A percentile compares a stretch with the other conserved stretches of the same genome.
These are phyloP conservation scores for Lutraria lutraria DNA, from an alignment of 2,888 invertebrate species.

Conservation along the genomic window DNA sequence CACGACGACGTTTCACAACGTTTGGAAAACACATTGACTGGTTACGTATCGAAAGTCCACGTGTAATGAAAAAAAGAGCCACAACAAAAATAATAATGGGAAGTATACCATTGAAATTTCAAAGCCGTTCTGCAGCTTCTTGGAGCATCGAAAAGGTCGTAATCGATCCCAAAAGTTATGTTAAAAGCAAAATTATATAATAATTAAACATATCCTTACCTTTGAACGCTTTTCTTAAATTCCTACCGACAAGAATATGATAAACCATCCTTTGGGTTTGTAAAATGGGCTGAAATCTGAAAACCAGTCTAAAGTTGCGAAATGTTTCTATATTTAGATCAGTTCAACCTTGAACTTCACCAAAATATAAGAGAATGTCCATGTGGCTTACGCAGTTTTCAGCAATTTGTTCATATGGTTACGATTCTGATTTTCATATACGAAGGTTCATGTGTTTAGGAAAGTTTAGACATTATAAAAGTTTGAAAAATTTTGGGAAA, in stretches of 20 bases:
- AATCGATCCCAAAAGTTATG: too few species aligned
- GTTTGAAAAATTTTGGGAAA: constrained; percentile 74
- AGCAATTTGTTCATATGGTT: constrained; percentile 70
- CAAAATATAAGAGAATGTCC: constrained; percentile 70
- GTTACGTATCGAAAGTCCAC: not conserved
- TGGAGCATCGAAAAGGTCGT: too few species aligned
- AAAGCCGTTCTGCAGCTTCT: too few species aligned
- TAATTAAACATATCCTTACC: too few species aligned
- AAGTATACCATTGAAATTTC: not conserved
- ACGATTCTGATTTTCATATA: constrained; percentile 79
- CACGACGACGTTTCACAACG: constrained; percentile 53
- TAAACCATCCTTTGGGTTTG: not conserved
- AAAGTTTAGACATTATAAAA: constrained; percentile 76
- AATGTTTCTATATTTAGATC: constrained; percentile 46
- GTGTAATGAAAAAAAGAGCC: not conserved
- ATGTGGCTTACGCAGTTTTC: constrained; percentile 75
- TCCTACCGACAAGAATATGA: too few species aligned
- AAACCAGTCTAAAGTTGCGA: constrained; percentile 46
- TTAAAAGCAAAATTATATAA: too few species aligned
- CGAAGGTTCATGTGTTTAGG: constrained; percentile 77
- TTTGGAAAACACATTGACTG: constrained; percentile 28
- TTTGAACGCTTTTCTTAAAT: too few species aligned
- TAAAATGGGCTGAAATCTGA: not conserved
- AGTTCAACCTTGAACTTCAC: constrained; percentile 67
- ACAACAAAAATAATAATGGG: not conserved